phyloP scores from a whole-genome alignment of 2,888 invertebrate species.

The Lepidocyrtoides sp. region DNA sequence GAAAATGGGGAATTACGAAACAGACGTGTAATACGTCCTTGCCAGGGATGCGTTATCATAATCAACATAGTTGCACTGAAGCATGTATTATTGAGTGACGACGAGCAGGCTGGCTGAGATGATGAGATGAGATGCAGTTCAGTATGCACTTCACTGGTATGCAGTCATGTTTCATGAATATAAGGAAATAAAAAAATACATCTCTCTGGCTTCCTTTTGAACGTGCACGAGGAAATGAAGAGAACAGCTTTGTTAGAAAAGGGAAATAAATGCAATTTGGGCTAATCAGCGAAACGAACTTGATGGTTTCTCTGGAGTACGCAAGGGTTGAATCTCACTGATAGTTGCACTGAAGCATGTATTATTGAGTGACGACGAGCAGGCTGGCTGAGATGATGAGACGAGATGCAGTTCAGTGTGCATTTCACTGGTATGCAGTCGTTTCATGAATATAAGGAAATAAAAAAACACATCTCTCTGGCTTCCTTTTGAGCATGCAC shows the following conservation, averaged over 20 bases:
- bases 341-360: constrained; percentile 47
- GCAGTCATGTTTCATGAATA: neutral
- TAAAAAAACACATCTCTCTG: neutral
- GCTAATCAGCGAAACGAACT: constrained; percentile 74
- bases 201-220: neutral
- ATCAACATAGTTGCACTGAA: constrained; percentile 54
- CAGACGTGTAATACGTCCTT: constrained; percentile 38
- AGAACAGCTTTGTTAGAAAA: constrained; percentile 45
- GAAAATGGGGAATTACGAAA: constrained; percentile 23
- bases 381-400: neutral
- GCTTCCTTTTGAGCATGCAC: neutral
- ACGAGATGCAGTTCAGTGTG: no score
- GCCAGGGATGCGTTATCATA: constrained; percentile 14
- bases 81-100: constrained; percentile 58
- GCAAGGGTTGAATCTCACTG: constrained; percentile 18
- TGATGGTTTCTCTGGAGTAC: constrained; percentile 55
- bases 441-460: neutral
- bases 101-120: neutral
- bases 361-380: constrained; percentile 58
- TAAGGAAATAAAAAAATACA: neutral
- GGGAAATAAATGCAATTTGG: constrained; percentile 66
- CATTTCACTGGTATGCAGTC: neutral
- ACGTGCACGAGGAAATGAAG: constrained; percentile 39
- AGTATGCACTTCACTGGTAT: neutral
- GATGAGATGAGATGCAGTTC: no score